Evolutionary conservation across 2,888 invertebrate genomes (phyloP), one percentile per base, ranked within the genome.

Genomic region (Drosophila leonis): DNA sequence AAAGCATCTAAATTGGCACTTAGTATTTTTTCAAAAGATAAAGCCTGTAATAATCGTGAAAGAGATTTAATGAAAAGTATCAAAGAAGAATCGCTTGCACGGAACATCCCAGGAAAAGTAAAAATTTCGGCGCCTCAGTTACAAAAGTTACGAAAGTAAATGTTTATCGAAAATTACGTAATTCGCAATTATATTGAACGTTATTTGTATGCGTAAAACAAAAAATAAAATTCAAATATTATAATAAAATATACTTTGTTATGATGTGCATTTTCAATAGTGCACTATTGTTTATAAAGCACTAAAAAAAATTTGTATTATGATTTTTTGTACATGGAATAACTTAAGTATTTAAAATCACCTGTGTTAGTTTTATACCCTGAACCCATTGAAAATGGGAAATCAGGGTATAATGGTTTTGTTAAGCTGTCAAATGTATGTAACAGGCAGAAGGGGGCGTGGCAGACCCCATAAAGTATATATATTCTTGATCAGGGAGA

Each of bases 61-160:
- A 97, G 96, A 88, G 98, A 99, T 93, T 94, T 99, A 13, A 94
- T 99, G 7, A 97, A 97, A 91, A 97, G 98, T 4, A 96, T 98
- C 10, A 98, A 98, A 92, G 98, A 99, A 90, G 98, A 98, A 91
- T 96, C 96, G 72, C 94, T 98, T 35, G 98, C 98, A 0, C 94
- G 98, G 80, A 99, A 99, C 94, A 96, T 99, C 92, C 99, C 99
- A 12, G 98, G 99, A 39, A 99, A 98, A 94, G 98, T 99, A 0
- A 99, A 99, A 93, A 94, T 99, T 44, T 97, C 98, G 2, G 97
- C 98, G 2, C 97, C 98, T 0, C 96, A 96, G 90, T 92, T 97
- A 70, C 96, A 96, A 90, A 95, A 95, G 81, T 93, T 95, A 70
- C 95, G 94, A 90, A 96, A 95, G 92, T 95, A 88, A 69, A 64